Evolutionary conservation across 2,888 invertebrate species (phyloP).

Genomic region (Protula sp.): DNA sequence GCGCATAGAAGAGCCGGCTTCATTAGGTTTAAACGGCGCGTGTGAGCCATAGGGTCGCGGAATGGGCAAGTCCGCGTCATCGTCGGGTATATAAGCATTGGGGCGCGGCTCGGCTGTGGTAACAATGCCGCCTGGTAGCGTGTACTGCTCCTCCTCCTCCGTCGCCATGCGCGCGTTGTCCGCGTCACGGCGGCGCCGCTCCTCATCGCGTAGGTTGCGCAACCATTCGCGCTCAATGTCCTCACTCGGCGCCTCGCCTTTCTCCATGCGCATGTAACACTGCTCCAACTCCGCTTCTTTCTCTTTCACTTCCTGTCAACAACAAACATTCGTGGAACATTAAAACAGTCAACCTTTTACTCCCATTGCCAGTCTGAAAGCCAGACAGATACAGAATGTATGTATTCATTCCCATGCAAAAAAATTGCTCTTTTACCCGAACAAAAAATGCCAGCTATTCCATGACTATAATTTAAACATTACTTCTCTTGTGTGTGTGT

Average conservation of each 20-base stretch:
- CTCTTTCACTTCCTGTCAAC: conserved; percentile 27
- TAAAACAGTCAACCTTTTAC: neutral
- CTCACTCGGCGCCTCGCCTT: conserved; percentile 50
- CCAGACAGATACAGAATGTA: too few species aligned
- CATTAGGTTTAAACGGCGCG: conserved; percentile 53
- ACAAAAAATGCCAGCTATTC: too few species aligned
- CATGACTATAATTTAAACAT: too few species aligned
- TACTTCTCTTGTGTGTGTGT: too few species aligned
- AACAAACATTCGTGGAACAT: neutral
- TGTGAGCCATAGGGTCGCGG: conserved; percentile 52
- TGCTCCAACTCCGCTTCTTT: conserved; percentile 44
- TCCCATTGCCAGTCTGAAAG: too few species aligned
- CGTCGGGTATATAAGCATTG: conserved; percentile 54
- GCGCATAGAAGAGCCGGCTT: conserved; percentile 50
- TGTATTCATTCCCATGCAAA: too few species aligned
- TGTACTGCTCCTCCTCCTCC: conserved; percentile 50
- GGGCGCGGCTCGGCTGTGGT: conserved; percentile 54
- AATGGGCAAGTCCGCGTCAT: conserved; percentile 52
- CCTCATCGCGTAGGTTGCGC: conserved; percentile 33
- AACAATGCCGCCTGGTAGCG: conserved; percentile 43
- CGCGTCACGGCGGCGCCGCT: conserved; percentile 30
- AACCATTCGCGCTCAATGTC: conserved; percentile 48
- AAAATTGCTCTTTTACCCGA: too few species aligned
- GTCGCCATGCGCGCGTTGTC: conserved; percentile 35
- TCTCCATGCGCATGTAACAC: conserved; percentile 51